Evolutionary conservation across 2,113 vertebrate species (phyloP).

Genomic region (Microtus pennsylvanicus): DNA sequence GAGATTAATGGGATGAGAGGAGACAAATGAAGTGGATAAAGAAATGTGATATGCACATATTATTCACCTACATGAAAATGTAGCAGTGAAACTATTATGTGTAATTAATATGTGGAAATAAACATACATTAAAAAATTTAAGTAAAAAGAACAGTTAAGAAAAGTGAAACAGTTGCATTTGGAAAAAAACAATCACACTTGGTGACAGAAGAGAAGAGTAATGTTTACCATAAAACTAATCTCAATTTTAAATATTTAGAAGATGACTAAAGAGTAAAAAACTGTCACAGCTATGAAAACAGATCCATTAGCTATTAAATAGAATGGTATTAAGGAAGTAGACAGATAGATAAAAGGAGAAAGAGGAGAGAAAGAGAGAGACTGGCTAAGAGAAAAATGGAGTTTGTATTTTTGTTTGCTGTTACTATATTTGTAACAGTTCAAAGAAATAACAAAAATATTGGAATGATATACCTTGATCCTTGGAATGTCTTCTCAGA

Average conservation of each 20-base stretch:
- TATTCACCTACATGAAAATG: not conserved
- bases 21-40: not conserved
- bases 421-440: not conserved
- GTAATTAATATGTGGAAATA: too few species aligned
- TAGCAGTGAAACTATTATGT: not conserved
- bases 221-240: not conserved
- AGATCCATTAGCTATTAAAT: not conserved
- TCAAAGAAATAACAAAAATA: not conserved
- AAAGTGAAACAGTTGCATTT: not conserved
- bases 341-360: not conserved
- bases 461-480: not conserved
- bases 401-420: not conserved
- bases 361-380: not conserved
- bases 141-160: not conserved
- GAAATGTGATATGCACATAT: too few species aligned
- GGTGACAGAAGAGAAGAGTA: not conserved
- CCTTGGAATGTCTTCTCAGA: not conserved
- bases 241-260: not conserved
- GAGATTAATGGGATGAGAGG: not conserved
- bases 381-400: not conserved
- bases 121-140: not conserved
- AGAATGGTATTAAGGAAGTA: rapidly evolving
- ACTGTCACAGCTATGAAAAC: too few species aligned
- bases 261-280: not conserved
- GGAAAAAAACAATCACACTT: not conserved